Evolutionary conservation across 2,797 vertebrate genomes (phyloP).

Genomic region (Orientallactaga sibirica): DNA sequence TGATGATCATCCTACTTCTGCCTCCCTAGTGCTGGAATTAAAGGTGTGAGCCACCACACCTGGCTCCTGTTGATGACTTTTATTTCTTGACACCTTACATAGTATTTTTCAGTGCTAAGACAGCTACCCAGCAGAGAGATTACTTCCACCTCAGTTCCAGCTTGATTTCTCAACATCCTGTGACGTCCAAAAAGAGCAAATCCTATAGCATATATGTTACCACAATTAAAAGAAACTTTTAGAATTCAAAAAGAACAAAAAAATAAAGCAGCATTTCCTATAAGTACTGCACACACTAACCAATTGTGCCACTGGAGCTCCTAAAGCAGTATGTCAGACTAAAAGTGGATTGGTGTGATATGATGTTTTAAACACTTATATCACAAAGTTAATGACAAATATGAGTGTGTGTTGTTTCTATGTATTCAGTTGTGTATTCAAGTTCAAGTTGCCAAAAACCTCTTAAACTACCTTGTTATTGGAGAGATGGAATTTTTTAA

Average conservation of each 20-base stretch:
- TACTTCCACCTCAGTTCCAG: no score
- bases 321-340: constrained; percentile 7
- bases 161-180: no score
- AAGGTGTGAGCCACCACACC: no score
- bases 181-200: background rate
- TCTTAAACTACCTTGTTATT: constrained; percentile 14
- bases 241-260: constrained; percentile 9
- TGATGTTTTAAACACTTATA: constrained; percentile 22
- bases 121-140: no score
- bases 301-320: no score
- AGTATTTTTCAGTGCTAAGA: no score
- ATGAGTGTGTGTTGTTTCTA: background rate
- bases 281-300: no score
- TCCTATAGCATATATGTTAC: background rate
- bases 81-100: no score
- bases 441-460: constrained; percentile 21
- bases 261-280: constrained; percentile 30
- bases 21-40: no score
- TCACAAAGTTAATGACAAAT: constrained; percentile 30
- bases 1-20: no score
- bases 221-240: background rate
- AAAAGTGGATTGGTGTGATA: background rate
- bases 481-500: background rate
- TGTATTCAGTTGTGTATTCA: background rate
- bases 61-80: no score